A percentile compares a stretch with the other conserved stretches of the same genome.
These are phyloP conservation scores for Schizopygopsis pylzovi DNA, from an alignment of 2,797 vertebrate genomes.

Conservation along the genomic window DNA sequence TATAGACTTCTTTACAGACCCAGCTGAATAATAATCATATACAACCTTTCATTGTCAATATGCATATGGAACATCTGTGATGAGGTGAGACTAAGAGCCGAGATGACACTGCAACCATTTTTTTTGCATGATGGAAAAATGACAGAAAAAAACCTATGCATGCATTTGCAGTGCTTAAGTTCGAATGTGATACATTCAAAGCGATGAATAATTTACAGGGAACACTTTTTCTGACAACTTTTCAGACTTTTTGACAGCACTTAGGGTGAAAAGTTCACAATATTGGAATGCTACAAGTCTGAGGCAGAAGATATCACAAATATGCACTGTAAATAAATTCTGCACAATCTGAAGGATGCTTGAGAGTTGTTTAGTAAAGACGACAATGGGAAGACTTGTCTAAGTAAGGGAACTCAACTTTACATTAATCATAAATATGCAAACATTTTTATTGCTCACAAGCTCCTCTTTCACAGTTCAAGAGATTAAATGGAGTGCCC, in stretches of 20 bases:
- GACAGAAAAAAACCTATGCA: constrained; percentile 38
- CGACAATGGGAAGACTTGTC: not conserved
- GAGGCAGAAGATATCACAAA: not conserved
- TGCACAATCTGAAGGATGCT: not conserved
- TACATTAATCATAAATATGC: not conserved
- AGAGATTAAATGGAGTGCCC: not conserved
- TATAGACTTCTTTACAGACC: constrained; percentile 58
- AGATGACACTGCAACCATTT: constrained; percentile 52
- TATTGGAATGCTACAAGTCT: constrained; percentile 6
- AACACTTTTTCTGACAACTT: constrained; percentile 38
- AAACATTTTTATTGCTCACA: not conserved
- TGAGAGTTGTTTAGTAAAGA: not conserved
- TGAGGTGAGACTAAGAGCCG: constrained; percentile 54
- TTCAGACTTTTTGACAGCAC: constrained; percentile 23
- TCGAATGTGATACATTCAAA: not conserved
- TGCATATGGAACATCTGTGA: constrained; percentile 52
- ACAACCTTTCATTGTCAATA: constrained; percentile 58
- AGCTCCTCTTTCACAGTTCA: not conserved
- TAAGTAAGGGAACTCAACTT: not conserved
- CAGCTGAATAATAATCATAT: constrained; percentile 64
- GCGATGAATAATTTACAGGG: constrained; percentile 19
- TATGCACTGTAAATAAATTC: constrained; percentile 5
- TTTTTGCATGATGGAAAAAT: constrained; percentile 22
- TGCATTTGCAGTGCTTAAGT: constrained; percentile 20
- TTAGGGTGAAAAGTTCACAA: constrained; percentile 29